Percentiles rank a stretch among this genome's conserved stretches.
Evolutionary conservation across 2,113 vertebrate genomes (phyloP).

Genomic region (Orthonyx spaldingii): DNA sequence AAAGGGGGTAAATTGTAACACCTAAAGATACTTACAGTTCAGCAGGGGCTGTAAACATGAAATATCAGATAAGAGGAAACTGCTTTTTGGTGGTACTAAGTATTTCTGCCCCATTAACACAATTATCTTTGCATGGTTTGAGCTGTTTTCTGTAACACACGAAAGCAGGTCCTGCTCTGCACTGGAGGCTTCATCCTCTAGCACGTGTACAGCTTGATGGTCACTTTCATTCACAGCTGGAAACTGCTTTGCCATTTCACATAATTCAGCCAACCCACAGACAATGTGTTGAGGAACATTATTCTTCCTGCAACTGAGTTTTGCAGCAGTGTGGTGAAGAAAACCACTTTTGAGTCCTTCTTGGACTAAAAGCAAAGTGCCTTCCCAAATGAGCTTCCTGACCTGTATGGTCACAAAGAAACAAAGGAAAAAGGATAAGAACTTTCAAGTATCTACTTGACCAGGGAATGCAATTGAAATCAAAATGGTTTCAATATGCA

Average conservation of each 20-base stretch:
- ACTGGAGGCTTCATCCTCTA: constrained; percentile 42
- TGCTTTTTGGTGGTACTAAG: constrained; percentile 81
- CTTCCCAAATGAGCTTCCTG: constrained; percentile 79
- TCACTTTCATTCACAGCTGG: constrained; percentile 58
- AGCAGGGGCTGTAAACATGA: constrained; percentile 83
- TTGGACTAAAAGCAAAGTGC: constrained; percentile 76
- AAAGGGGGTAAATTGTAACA: neutral
- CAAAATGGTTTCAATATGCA: neutral
- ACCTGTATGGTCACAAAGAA: constrained; percentile 70
- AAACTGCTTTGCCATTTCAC: constrained; percentile 88
- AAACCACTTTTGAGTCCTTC: constrained; percentile 75
- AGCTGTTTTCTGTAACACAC: constrained; percentile 76
- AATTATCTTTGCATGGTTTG: constrained; percentile 65
- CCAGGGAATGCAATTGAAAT: neutral
- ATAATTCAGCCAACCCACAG: constrained; percentile 81
- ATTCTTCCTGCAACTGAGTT: neutral
- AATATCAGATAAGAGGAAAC: constrained; percentile 93
- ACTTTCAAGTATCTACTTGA: neutral
- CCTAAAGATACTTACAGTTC: constrained; percentile 78
- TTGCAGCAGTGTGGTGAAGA: constrained; percentile 45
- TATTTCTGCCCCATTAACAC: constrained; percentile 87
- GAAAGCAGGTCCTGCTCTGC: constrained; percentile 80
- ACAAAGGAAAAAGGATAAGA: neutral
- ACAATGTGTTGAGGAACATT: constrained; percentile 23
- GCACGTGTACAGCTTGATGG: constrained; percentile 22